Evolutionary conservation across 2,797 vertebrate species (phyloP).

Genomic region (Ctenopoma kingsleyae): DNA sequence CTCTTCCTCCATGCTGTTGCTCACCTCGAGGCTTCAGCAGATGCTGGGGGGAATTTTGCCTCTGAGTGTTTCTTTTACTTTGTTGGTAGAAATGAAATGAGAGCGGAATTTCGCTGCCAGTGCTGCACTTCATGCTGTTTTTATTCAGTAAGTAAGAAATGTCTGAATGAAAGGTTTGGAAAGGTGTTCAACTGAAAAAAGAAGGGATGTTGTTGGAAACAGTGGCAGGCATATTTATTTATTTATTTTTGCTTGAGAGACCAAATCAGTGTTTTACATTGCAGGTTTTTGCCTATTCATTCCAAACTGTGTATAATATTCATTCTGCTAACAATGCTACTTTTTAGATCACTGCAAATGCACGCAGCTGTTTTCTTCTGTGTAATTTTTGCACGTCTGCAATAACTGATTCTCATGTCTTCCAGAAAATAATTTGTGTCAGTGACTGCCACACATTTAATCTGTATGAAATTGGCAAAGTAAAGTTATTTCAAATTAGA

Average conservation of each 20-base stretch:
- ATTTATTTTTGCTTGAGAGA: neutral
- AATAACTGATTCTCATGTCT: neutral
- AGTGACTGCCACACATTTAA: neutral
- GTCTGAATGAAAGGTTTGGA: constrained; percentile 8
- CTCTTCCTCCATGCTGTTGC: constrained; percentile 25
- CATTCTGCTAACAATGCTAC: neutral
- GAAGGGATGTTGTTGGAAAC: neutral
- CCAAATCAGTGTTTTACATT: neutral
- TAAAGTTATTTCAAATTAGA: neutral
- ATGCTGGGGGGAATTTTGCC: constrained; percentile 12
- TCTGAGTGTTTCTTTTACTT: constrained; percentile 26
- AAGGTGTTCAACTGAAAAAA: neutral
- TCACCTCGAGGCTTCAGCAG: constrained; percentile 32
- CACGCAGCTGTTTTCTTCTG: neutral
- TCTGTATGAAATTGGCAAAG: neutral
- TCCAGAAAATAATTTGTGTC: neutral
- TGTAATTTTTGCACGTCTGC: neutral
- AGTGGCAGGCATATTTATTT: neutral
- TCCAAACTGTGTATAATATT: neutral
- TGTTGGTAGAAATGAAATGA: constrained; percentile 34
- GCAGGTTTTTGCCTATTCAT: neutral
- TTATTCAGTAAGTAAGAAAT: constrained; percentile 6
- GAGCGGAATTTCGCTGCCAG: constrained; percentile 28
- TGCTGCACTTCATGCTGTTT: constrained; percentile 3
- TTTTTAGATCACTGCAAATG: neutral